phyloP scores from a whole-genome alignment of 2,888 invertebrate species.

The Notodonta dromedarius region DNA sequence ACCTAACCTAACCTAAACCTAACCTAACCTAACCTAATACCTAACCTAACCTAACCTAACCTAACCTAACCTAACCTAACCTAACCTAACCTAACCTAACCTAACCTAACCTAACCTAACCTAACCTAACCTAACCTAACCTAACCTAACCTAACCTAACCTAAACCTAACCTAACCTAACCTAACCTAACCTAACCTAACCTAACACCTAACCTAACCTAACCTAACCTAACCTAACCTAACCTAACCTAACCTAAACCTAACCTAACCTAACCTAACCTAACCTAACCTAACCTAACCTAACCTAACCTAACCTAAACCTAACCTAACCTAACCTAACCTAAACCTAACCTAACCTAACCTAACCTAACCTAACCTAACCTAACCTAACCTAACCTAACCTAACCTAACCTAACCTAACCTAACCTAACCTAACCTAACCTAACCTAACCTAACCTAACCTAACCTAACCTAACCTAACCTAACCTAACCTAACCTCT shows the following conservation, averaged over 20 bases:
- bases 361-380: slow-evolving; percentile 38
- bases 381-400: slow-evolving; percentile 32
- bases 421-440: slow-evolving; percentile 33
- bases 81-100: slow-evolving; percentile 30
- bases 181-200: slow-evolving; percentile 34
- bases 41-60: slow-evolving; percentile 30
- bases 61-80: slow-evolving; percentile 29
- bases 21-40: slow-evolving; percentile 22
- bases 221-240: slow-evolving; percentile 30
- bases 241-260: slow-evolving; percentile 29
- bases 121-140: slow-evolving; percentile 26
- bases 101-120: slow-evolving; percentile 24
- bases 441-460: slow-evolving; percentile 36
- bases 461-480: slow-evolving; percentile 39
- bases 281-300: slow-evolving; percentile 25
- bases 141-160: slow-evolving; percentile 23
- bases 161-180: slow-evolving; percentile 30
- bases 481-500: slow-evolving; percentile 17
- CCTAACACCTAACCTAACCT: slow-evolving; percentile 32
- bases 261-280: slow-evolving; percentile 31
- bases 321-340: slow-evolving; percentile 31
- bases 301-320: slow-evolving; percentile 36
- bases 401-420: slow-evolving; percentile 36
- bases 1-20: slow-evolving; percentile 29
- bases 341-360: slow-evolving; percentile 29